Evolutionary conservation across 2,888 invertebrate species (phyloP).

Genomic region (Ophioninae sp.): DNA sequence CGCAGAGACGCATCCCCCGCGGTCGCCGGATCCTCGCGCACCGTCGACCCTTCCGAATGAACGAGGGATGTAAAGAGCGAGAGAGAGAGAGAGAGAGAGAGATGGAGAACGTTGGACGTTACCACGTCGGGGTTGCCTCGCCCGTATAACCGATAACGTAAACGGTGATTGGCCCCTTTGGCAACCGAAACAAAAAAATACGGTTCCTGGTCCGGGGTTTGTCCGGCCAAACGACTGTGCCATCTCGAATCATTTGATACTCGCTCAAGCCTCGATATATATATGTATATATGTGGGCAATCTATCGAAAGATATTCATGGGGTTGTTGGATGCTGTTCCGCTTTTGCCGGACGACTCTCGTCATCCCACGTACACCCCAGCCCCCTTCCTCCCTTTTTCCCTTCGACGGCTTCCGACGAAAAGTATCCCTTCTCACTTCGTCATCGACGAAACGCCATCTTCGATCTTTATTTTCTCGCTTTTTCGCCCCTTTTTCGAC

Average conservation of each 20-base stretch:
- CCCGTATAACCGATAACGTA: constrained; percentile 21
- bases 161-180: constrained; percentile 23
- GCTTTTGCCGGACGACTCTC: constrained; percentile 54
- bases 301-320: constrained; percentile 82
- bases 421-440: too few species aligned
- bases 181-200: constrained; percentile 4
- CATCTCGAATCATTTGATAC: background rate
- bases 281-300: constrained; percentile 79
- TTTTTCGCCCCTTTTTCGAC: constrained; percentile 62
- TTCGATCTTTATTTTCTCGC: constrained; percentile 61
- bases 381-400: too few species aligned
- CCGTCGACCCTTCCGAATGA: constrained; percentile 62
- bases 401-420: too few species aligned
- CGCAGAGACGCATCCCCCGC: constrained; percentile 30
- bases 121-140: constrained; percentile 38
- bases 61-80: constrained; percentile 64
- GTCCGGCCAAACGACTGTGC: constrained; percentile 25
- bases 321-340: constrained; percentile 74
- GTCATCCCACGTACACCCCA: too few species aligned
- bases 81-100: constrained; percentile 65
- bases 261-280: constrained; percentile 61
- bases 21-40: constrained; percentile 50
- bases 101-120: constrained; percentile 38
- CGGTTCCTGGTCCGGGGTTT: background rate
- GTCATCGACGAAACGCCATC: constrained; percentile 16